Evolutionary conservation across 2,797 vertebrate genomes (phyloP), one percentile per base, ranked within the genome.

Genomic region (Salarias fasciatus): DNA sequence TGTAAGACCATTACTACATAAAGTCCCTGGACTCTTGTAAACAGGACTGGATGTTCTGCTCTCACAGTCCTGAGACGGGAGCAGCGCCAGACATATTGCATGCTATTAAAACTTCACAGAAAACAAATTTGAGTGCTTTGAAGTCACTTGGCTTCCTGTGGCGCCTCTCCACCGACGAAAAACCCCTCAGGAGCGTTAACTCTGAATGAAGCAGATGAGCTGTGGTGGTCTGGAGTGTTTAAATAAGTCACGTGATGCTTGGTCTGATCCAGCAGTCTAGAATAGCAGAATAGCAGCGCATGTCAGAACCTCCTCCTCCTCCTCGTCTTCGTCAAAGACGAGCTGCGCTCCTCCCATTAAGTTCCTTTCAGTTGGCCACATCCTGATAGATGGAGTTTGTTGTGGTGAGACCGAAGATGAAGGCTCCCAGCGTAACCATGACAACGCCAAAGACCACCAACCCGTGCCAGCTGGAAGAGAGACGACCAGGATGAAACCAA

Each of bases 321-420:
- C 38, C 62, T 6, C 18, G 51, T 35, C 10, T 8, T 13, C 0
- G 0, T 13, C 0, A 0, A 54, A 40, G 38, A 63, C 14, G 9
- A 11, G 50, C 5, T 7, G 45, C 10, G 5, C 49, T 59, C n/a
- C 1, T 0, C 24, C 11, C 40, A 50, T 61, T 47, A 42, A 0
- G 18, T 13, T 59, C 51, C 24, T 37, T 54, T 82, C 82, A 88
- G 76, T 66, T 84, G 56, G 75, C 42, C 6, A 92, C 0, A 5
- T 92, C 95, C 79, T 94, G 86, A 4, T 94, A 96, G 86, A 97
- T 93, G 49, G 96, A 94, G 0, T 95, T 97, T 60, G 95, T 92
- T 3, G 97, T 98, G n/a, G 95, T 98, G 86, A 99, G 95, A 72
- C 96, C 97, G 0, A 99, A 98, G 89, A 99, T 95, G 90, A 98